These are phyloP conservation scores for Pseudeuparius sepicola DNA, from an alignment of 2,888 invertebrate genomes.

Conservation along the genomic window DNA sequence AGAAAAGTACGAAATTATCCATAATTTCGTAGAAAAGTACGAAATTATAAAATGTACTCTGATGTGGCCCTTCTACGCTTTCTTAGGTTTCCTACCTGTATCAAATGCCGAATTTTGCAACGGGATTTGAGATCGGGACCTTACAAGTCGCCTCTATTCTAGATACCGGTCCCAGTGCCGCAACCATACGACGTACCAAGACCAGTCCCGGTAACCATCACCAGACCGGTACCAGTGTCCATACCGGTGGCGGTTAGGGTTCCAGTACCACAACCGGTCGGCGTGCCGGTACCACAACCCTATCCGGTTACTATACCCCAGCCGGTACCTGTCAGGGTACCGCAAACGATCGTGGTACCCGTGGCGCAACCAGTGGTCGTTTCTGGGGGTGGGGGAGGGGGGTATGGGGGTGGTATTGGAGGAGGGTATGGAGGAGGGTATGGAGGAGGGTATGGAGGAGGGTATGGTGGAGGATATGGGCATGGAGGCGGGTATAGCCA, in stretches of 20 bases:
- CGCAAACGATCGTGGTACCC: slow-evolving; percentile 25
- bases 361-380: slow-evolving; percentile 25
- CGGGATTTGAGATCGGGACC: too few species aligned
- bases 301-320: slow-evolving; percentile 28
- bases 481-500: slow-evolving; percentile 14
- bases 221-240: slow-evolving; percentile 36
- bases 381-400: slow-evolving; percentile 20
- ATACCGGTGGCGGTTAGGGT: slow-evolving; percentile 35
- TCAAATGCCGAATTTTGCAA: slow-evolving; percentile 29
- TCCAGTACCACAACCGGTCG: slow-evolving; percentile 25
- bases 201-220: slow-evolving; percentile 35
- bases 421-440: slow-evolving; percentile 7
- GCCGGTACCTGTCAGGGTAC: slow-evolving; percentile 30
- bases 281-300: slow-evolving; percentile 27
- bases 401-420: slow-evolving; percentile 12
- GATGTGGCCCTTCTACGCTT: too few species aligned
- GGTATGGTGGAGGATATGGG: slow-evolving; percentile 10
- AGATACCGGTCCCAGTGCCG: slow-evolving; percentile 38
- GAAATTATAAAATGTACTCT: too few species aligned
- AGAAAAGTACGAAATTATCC: too few species aligned
- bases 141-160: too few species aligned
- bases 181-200: slow-evolving; percentile 35
- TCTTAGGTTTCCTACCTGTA: slow-evolving; percentile 35
- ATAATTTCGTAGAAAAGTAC: too few species aligned
- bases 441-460: slow-evolving; percentile 14